Percentiles rank a stretch among this genome's conserved stretches.
phyloP scores from a whole-genome alignment of 2,888 invertebrate species.

The Aradus depressus region DNA sequence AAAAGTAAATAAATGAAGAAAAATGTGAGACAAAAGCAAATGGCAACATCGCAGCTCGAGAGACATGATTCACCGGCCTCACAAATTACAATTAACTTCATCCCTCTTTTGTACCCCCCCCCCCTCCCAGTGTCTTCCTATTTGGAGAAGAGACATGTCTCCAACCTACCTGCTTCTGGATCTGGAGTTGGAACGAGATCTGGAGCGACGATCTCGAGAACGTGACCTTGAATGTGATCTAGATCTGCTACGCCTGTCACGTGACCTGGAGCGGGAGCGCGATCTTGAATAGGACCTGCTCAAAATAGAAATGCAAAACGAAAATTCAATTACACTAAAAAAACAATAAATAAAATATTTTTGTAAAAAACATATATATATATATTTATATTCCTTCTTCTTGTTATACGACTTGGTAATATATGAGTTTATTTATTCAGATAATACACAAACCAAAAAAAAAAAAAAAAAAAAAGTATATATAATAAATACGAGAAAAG shows the following conservation, averaged over 20 bases:
- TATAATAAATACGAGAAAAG: too few relatives aligned
- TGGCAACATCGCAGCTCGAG: too few relatives aligned
- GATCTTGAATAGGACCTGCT: conserved; percentile 24
- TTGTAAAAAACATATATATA: background rate
- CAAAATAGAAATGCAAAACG: background rate
- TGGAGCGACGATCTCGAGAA: conserved; percentile 32
- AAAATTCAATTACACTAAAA: background rate
- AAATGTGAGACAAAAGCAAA: too few relatives aligned
- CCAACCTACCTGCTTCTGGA: conserved; percentile 24
- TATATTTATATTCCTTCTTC: too few relatives aligned
- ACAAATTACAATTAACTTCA: too few relatives aligned
- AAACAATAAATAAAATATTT: background rate
- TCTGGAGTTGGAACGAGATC: conserved; percentile 19
- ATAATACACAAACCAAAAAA: background rate
- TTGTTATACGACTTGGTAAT: too few relatives aligned
- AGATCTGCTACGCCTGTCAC: conserved; percentile 35
- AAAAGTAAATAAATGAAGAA: too few relatives aligned
- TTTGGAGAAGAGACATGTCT: too few relatives aligned
- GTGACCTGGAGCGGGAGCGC: conserved; percentile 30
- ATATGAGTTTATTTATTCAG: too few relatives aligned
- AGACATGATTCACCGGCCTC: too few relatives aligned
- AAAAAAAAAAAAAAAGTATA: background rate
- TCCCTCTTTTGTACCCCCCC: too few relatives aligned
- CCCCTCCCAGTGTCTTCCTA: too few relatives aligned
- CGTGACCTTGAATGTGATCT: conserved; percentile 36